A percentile compares a stretch with the other conserved stretches of the same genome.
Evolutionary conservation across 2,113 vertebrate species (phyloP).

Genomic region (Gallinago jamesoni): DNA sequence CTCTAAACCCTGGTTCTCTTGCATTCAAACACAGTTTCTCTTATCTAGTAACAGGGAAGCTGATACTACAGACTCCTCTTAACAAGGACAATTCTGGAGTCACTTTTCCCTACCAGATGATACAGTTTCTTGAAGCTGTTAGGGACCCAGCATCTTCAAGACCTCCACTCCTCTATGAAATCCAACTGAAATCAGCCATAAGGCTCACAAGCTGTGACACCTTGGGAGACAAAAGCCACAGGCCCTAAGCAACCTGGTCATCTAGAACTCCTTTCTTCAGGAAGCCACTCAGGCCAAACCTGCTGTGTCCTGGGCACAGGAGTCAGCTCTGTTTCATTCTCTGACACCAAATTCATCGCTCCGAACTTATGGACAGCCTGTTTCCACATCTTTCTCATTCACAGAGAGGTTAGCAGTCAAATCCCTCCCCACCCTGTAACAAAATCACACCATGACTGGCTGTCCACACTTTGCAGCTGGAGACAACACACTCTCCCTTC

Average conservation of each 20-base stretch:
- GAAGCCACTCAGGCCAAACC: not conserved
- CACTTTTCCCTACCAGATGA: not conserved
- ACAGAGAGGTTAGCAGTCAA: not conserved
- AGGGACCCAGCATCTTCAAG: not conserved
- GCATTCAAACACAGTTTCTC: not conserved
- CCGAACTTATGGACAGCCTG: accelerated
- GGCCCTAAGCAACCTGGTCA: not conserved
- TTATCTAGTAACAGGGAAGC: not conserved
- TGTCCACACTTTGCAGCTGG: not conserved
- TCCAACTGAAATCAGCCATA: accelerated
- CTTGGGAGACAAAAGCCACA: not conserved
- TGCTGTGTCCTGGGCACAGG: accelerated
- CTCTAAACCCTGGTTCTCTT: not conserved
- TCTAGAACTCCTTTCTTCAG: not conserved
- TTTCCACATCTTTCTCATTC: not conserved
- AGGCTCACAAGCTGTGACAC: not conserved
- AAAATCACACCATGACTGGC: not conserved
- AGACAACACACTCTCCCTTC: accelerated
- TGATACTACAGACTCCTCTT: not conserved
- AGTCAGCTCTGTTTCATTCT: not conserved
- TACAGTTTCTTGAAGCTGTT: not conserved
- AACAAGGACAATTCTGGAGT: not conserved
- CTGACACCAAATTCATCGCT: not conserved
- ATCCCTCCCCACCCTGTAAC: not conserved
- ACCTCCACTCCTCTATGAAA: not conserved